A percentile compares a stretch with the other conserved stretches of the same genome.
Evolutionary conservation across 2,888 invertebrate genomes (phyloP).

Genomic region (Adelognathus sp.): DNA sequence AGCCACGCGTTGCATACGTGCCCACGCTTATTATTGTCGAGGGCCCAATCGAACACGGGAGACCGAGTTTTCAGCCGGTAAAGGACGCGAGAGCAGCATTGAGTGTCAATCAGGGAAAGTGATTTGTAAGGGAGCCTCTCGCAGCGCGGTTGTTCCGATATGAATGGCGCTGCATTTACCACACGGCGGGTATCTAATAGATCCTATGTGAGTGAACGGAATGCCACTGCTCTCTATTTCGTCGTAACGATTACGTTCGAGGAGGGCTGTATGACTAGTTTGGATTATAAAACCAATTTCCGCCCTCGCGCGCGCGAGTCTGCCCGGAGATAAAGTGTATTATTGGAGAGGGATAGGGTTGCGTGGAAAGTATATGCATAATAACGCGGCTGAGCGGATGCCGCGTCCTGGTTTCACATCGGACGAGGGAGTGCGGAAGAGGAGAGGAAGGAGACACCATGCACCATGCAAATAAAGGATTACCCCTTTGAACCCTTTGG

Average conservation of each 20-base stretch:
- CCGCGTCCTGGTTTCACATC: conserved; percentile 68
- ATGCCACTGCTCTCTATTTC: conserved; percentile 26
- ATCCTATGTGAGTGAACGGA: conserved; percentile 15
- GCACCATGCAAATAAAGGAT: conserved; percentile 64
- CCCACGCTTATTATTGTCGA: conserved; percentile 44
- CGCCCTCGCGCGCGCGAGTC: conserved; percentile 65
- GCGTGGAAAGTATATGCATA: conserved; percentile 63
- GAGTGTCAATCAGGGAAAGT: conserved; percentile 80
- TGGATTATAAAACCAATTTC: conserved; percentile 79
- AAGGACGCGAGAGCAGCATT: conserved; percentile 67
- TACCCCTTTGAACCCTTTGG: conserved; percentile 27
- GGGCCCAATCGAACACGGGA: conserved; percentile 69
- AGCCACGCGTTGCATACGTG: conserved; percentile 29
- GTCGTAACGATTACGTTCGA: conserved; percentile 63
- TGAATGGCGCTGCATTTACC: conserved; percentile 50
- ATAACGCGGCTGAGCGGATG: conserved; percentile 73
- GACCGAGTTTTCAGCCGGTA: conserved; percentile 27
- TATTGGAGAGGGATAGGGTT: conserved; percentile 25
- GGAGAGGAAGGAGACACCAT: conserved; percentile 37
- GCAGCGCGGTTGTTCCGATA: not conserved
- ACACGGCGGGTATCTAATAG: conserved; percentile 48
- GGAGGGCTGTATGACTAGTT: conserved; percentile 47
- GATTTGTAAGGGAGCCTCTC: conserved; percentile 74
- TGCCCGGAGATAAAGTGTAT: conserved; percentile 52
- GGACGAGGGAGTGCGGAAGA: not conserved